Evolutionary conservation across 2,113 vertebrate genomes (phyloP), one percentile per base, ranked within the genome.

Genomic region (Pseudorectes ferrugineus): DNA sequence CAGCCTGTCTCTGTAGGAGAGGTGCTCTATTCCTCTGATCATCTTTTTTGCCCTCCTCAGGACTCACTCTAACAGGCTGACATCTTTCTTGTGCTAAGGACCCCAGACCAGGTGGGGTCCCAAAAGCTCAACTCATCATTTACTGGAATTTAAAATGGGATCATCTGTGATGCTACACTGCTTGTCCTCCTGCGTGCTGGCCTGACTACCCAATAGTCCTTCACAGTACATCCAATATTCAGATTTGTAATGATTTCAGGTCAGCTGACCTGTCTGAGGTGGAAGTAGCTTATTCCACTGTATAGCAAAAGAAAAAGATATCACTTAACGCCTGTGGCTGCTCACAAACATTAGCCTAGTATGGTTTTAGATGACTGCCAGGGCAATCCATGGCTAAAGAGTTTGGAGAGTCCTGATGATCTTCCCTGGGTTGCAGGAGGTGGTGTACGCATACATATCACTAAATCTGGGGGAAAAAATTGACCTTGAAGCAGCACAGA

Each of bases 401-500:
- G 20, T 11, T 7, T 1, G 25, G 23, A 25, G 24, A 40, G 55
- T 20, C 35, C 59, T 86, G n/a, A 6, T 21, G 42, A 20, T 43
- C 38, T 21, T 22, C 10, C 6, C 17, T 19, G 66, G 12, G 14
- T 26, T n/a, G 38, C 24, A 31, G 52, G 48, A 82, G 57, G 36
- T 21, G 31, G 14, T 68, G 12, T 45, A 40, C 0, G 1, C n/a
- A 25, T 33, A 38, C 5, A 5, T 11, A n/a, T 36, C 4, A 3
- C 23, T 52, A 57, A 88, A 85, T 66, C 62, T 49, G 33, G 29
- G 29, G 6, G 12, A 1, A 16, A 67, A 46, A 77, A 43, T 16
- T 83, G 67, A 93, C 90, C 88, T 92, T 90, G 88, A 88, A 76
- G 55, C 7, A 4, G 42, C 3, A 0, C 36, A 61, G 78, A 73